Conservation (phyloP, 2,113 vertebrate genomes). For the Todiramphus saurophagus region DNA sequence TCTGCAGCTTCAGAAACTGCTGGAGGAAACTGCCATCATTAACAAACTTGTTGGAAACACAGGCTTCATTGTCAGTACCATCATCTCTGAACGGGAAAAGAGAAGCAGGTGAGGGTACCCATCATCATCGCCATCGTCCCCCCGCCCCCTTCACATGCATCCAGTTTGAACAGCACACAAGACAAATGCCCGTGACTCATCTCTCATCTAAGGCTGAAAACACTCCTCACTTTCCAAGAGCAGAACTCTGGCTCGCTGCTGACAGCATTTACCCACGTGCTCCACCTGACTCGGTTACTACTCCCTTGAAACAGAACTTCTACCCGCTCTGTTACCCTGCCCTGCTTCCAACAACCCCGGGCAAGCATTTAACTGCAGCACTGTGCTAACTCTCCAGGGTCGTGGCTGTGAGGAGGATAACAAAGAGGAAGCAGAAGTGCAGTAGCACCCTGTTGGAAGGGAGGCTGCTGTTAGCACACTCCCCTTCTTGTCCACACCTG, state of each 20-base stretch:
- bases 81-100: conserved; percentile 61
- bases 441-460: neutral
- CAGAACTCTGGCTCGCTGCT: neutral
- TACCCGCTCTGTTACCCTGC: too few species aligned
- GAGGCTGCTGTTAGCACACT: rapidly evolving
- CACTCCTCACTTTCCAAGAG: neutral
- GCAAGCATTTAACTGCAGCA: neutral
- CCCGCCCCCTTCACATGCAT: rapidly evolving
- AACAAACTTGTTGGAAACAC: conserved; percentile 88
- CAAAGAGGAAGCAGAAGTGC: neutral
- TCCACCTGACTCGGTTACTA: neutral
- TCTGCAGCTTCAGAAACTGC: conserved; percentile 94
- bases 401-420: rapidly evolving
- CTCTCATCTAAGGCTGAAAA: rapidly evolving
- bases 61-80: conserved; percentile 65
- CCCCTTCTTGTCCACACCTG: rapidly evolving
- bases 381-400: neutral
- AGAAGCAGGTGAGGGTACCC: neutral
- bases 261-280: neutral
- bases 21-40: conserved; percentile 97
- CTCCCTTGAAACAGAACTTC: neutral
- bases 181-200: rapidly evolving
- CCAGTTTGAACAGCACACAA: neutral
- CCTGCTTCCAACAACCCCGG: neutral
- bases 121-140: neutral